Evolutionary conservation across 2,113 vertebrate genomes (phyloP), one percentile per base, ranked within the genome.

Genomic region (Neotragus pygmaeus): DNA sequence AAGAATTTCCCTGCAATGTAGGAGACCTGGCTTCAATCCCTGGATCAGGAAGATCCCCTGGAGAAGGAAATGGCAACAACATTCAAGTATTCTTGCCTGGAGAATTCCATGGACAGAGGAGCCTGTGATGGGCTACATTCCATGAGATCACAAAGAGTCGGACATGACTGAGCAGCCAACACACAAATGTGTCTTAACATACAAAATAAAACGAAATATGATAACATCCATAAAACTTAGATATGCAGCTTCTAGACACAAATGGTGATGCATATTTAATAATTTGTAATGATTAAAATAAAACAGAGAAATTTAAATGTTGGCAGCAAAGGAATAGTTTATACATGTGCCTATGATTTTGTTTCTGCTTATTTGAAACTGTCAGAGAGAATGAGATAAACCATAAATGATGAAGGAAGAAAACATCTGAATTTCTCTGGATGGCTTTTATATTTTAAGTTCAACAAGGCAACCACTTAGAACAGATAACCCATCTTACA

Each of bases 381-480:
- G 28, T 88, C 66, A 53, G 27, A 33, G 17, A 53, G 23, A 49
- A 17, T 58, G 55, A 87, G 6, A 57, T 5, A 53, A 92, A 93
- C 23, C 80, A 16, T 49, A 92, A 78, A 25, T 27, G 13, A 21
- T 30, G 11, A 21, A 53, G 9, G 47, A 91, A 30, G 6, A 77
- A 36, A 36, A 91, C 86, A 97, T 49, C 15, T 30, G 28, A 30
- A n/a, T 43, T 86, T 97, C 95, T 47, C 62, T 55, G 13, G 6
- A 64, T 93, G 3, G 53, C 21, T 95, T 75, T 66, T 47, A 91
- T 55, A 30, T 95, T 91, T 94, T 87, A 97, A 97, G 88, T 57
- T 33, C 58, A 80, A 75, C 6, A 30, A 85, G 21, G 19, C 47
- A 96, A 47, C 3, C 64, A 14, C 28, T 96, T 86, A 60, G 49